Base-by-base conservation (phyloP, 2,888 invertebrate species). In the Monochamus alternatus region DNA sequence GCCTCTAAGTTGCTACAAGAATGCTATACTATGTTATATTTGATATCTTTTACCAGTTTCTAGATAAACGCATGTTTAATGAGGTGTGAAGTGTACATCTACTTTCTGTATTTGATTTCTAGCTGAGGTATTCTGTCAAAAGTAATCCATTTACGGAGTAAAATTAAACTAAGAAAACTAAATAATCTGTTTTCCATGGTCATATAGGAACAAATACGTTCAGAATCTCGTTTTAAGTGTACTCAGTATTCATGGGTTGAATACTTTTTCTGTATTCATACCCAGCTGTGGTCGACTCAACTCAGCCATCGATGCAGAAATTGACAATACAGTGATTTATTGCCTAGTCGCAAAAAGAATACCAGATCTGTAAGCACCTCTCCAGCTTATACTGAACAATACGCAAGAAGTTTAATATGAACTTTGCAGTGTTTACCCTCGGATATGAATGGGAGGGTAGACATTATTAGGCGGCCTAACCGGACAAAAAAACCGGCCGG, bases 371-470 rank as follows among this genome's bases (percentile, higher is more conserved):
- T 58, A 32, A 68, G 68, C 43, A 68, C 68, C 68, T 58, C 68
- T 47, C 71, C 10, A 22, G 10, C 63, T 22, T 30, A 32, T 52
- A 8, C 12, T n/a, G 38, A 71, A 71, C 69, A 71, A 71, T 63
- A 71, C 51, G 8, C 52, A 63, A 63, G 63, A 71, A 71, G 63
- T 71, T 63, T 63, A 71, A 71, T 71, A 71, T 63, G 63, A 63
- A 63, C 51, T 31, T 51, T 63, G 32, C 63, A 71, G 71, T 52
- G 38, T 52, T 52, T 62, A 62, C 71, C 62, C 63, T 14, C 22
- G 62, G 71, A 71, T 63, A 71, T 63, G 63, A 71, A 71, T 62
- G 71, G 71, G 47, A 63, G 71, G 71, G 71, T 59, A 71, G 71
- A 71, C 71, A 63, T 71, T 71, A 71, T 63, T 71, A 63, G 4